These are phyloP conservation scores for Temnothorax unifasciatus DNA, from an alignment of 2,888 invertebrate genomes.

Conservation along the genomic window DNA sequence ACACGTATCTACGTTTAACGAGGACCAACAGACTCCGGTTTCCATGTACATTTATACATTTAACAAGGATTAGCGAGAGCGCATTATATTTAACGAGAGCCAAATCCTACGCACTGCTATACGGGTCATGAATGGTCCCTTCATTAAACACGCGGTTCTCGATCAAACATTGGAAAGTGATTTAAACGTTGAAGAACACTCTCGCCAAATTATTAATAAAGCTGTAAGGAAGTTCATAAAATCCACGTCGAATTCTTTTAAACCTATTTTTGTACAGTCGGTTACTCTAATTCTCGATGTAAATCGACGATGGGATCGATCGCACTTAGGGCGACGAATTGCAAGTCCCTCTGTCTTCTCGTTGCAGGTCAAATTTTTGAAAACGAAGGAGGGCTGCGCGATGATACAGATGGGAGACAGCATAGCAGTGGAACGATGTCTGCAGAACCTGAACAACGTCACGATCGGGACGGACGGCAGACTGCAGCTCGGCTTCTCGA, in stretches of 20 bases:
- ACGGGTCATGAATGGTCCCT: neutral
- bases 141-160: neutral
- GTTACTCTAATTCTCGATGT: neutral
- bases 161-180: neutral
- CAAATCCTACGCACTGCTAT: neutral
- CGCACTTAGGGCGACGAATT: neutral
- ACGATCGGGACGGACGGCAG: conserved; percentile 93
- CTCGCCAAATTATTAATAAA: neutral
- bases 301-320: neutral
- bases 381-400: conserved; percentile 99
- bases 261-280: neutral
- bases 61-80: neutral
- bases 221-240: neutral
- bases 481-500: conserved; percentile 93
- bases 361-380: conserved; percentile 94
- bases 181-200: neutral
- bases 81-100: conserved; percentile 9
- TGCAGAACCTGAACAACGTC: conserved; percentile 97
- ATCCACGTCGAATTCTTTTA: neutral
- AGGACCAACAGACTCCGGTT: neutral
- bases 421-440: conserved; percentile 97
- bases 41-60: neutral
- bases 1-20: conserved; percentile 25
- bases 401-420: conserved; percentile 99
- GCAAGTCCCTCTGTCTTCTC: neutral